phyloP scores from a whole-genome alignment of 2,113 vertebrate genomes.

The Copsychus sechellarum region DNA sequence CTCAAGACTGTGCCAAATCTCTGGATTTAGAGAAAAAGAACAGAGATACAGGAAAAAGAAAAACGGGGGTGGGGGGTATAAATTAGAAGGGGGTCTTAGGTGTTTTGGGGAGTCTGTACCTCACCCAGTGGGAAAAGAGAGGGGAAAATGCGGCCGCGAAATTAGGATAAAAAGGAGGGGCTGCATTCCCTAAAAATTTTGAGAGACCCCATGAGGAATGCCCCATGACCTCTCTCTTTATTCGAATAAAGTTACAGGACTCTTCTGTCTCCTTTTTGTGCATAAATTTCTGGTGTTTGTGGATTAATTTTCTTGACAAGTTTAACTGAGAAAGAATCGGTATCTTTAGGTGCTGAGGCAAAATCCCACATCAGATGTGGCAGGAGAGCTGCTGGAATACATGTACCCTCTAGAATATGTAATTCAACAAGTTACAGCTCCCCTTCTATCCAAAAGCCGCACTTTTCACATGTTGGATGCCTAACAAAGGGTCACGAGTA shows the following conservation, averaged over 20 bases:
- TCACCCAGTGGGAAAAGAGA: background rate
- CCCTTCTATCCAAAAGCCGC: background rate
- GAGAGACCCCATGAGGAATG: background rate
- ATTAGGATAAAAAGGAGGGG: background rate
- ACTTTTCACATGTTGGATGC: background rate
- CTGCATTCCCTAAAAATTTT: background rate
- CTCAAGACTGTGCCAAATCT: background rate
- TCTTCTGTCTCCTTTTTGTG: background rate
- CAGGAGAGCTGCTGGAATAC: background rate
- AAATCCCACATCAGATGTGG: rapidly evolving
- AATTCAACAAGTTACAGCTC: background rate
- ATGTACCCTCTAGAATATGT: rapidly evolving
- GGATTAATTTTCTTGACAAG: background rate
- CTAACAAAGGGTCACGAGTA: background rate
- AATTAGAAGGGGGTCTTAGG: background rate
- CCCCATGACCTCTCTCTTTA: background rate
- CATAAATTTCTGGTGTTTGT: background rate
- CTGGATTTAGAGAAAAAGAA: background rate
- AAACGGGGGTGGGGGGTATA: background rate
- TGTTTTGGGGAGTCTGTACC: background rate
- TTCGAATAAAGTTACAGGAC: background rate
- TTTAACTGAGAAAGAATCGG: background rate
- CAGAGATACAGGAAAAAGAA: background rate
- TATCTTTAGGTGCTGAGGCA: background rate
- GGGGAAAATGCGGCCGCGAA: background rate